A percentile compares a stretch with the other conserved stretches of the same genome.
phyloP scores from a whole-genome alignment of 2,888 invertebrate genomes.

The Andrena haemorrhoa region DNA sequence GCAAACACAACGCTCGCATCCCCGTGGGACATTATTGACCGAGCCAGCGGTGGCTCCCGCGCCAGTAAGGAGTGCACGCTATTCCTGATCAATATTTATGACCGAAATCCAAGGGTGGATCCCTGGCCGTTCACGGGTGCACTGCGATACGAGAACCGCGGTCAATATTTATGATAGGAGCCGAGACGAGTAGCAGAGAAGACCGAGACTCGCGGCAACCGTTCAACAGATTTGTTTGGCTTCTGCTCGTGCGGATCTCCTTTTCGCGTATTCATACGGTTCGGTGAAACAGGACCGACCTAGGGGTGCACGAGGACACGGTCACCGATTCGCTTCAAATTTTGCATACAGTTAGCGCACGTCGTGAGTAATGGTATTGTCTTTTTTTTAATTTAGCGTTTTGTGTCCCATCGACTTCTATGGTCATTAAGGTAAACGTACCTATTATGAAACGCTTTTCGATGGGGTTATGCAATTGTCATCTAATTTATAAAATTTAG shows the following conservation, averaged over 20 bases:
- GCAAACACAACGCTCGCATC: conserved; percentile 78
- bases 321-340: not conserved
- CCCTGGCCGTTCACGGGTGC: conserved; percentile 45
- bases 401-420: no score
- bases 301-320: not conserved
- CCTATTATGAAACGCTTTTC: no score
- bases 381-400: no score
- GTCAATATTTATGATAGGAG: conserved; percentile 79
- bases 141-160: conserved; percentile 65
- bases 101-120: conserved; percentile 73
- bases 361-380: no score
- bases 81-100: conserved; percentile 73
- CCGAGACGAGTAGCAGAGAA: not conserved
- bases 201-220: conserved; percentile 15
- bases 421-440: no score
- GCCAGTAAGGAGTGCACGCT: conserved; percentile 60
- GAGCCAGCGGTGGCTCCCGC: conserved; percentile 50
- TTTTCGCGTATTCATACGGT: conserved; percentile 24
- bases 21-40: conserved; percentile 73
- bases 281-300: not conserved
- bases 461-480: no score
- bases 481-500: no score
- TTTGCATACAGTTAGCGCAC: not conserved
- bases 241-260: conserved; percentile 26
- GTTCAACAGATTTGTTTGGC: conserved; percentile 38